A percentile compares a stretch with the other conserved stretches of the same genome.
phyloP scores from a whole-genome alignment of 2,113 vertebrate genomes.

The Connochaetes taurinus region DNA sequence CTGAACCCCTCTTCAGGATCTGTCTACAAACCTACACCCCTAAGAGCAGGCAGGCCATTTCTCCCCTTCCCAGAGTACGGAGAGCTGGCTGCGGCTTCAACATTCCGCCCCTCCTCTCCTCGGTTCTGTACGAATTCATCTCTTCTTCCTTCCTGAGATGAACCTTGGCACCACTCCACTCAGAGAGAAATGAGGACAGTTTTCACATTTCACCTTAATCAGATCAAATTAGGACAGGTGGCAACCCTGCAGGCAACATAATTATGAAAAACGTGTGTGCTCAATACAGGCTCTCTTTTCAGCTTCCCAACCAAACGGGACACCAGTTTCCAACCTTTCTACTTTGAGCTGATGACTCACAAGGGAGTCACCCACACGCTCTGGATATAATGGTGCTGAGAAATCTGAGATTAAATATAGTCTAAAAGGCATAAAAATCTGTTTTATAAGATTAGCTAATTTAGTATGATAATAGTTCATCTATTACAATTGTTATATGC shows the following conservation, averaged over 20 bases:
- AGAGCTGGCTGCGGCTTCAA: fast-evolving
- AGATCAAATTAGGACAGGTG: constrained; percentile 83
- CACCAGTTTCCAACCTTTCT: constrained; percentile 49
- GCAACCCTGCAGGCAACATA: constrained; percentile 78
- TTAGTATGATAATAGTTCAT: constrained; percentile 40
- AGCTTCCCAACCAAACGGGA: constrained; percentile 66
- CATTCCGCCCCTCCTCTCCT: neutral
- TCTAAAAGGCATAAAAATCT: constrained; percentile 43
- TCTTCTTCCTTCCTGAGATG: constrained; percentile 36
- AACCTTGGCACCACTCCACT: constrained; percentile 62
- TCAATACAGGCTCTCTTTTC: constrained; percentile 70
- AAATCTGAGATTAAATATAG: constrained; percentile 52
- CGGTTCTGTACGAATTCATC: neutral
- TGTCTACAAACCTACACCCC: neutral
- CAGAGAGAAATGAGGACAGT: constrained; percentile 70
- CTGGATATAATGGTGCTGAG: neutral
- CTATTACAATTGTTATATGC: neutral
- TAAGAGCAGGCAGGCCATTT: fast-evolving
- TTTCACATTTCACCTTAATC: constrained; percentile 79
- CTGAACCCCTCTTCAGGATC: neutral
- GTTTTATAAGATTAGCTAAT: constrained; percentile 50
- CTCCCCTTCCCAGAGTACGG: neutral
- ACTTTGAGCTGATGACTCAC: constrained; percentile 55
- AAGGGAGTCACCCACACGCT: constrained; percentile 25
- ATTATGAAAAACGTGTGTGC: constrained; percentile 79